phyloP scores from a whole-genome alignment of 1,140 invertebrate species.

The Prorops nasuta region DNA sequence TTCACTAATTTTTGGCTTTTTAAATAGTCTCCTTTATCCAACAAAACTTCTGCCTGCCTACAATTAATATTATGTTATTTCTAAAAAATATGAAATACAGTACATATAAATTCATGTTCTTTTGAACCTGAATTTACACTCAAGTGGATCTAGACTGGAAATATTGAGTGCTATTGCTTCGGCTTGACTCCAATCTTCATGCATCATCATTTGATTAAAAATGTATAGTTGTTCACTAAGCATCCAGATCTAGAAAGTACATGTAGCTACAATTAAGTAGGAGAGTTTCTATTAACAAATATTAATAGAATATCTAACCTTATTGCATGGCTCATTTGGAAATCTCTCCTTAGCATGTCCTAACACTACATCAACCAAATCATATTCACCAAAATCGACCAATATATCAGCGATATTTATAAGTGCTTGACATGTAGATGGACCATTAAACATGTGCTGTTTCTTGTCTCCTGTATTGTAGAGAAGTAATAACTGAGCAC shows the following conservation, averaged over 20 bases:
- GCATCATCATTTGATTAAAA: constrained; percentile 62
- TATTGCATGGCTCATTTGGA: constrained; percentile 61
- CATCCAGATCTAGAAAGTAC: constrained; percentile 64
- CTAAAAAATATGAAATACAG: neutral
- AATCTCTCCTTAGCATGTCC: constrained; percentile 62
- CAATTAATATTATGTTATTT: constrained; percentile 37
- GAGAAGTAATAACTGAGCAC: constrained; percentile 74
- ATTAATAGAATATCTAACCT: constrained; percentile 34
- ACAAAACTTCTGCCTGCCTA: constrained; percentile 66
- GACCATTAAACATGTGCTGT: constrained; percentile 64
- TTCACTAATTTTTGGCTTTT: constrained; percentile 62
- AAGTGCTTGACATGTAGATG: constrained; percentile 69
- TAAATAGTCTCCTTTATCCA: constrained; percentile 67
- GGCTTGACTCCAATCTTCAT: constrained; percentile 75
- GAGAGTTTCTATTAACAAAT: too few relatives aligned
- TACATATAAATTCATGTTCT: neutral
- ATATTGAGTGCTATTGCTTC: constrained; percentile 72
- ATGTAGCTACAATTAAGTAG: too few relatives aligned
- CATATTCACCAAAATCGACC: constrained; percentile 63
- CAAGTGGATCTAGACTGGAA: constrained; percentile 68
- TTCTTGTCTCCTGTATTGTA: constrained; percentile 65
- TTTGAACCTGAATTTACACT: constrained; percentile 59
- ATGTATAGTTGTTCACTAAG: constrained; percentile 65
- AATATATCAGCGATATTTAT: constrained; percentile 69
- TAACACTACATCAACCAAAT: constrained; percentile 58